Conservation (phyloP, 2,113 vertebrate species). For the Melanerpes formicivorus region DNA sequence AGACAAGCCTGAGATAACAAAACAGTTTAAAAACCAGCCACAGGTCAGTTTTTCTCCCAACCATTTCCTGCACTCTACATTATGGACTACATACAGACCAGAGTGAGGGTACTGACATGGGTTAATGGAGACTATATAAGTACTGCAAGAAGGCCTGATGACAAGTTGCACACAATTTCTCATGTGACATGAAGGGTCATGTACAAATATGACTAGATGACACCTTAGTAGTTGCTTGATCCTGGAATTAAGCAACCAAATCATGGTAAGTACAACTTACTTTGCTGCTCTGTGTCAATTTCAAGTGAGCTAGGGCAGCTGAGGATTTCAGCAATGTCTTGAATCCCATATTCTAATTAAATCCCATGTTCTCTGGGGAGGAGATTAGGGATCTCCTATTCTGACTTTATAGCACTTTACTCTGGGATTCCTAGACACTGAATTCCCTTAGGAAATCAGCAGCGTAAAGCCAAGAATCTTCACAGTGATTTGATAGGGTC, state of each 20-base stretch:
- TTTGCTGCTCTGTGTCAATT: not conserved
- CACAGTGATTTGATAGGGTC: not conserved
- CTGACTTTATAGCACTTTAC: not conserved
- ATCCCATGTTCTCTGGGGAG: not conserved
- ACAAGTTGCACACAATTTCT: not conserved
- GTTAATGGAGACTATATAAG: not conserved
- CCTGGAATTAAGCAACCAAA: not conserved
- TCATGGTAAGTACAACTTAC: not conserved
- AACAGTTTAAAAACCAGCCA: not conserved
- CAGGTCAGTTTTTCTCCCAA: not conserved
- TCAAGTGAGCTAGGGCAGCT: not conserved
- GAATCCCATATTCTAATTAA: not conserved
- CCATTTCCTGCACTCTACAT: not conserved
- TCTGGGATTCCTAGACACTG: not conserved
- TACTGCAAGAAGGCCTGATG: not conserved
- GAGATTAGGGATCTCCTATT: not conserved
- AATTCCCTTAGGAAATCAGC: not conserved
- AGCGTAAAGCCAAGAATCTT: not conserved
- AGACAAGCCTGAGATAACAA: not conserved
- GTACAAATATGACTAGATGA: not conserved
- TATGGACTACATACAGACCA: not conserved
- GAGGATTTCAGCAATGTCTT: not conserved
- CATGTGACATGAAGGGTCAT: not conserved
- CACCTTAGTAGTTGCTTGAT: not conserved
- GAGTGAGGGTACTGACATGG: not conserved